A percentile compares a stretch with the other conserved stretches of the same genome.
Evolutionary conservation across 2,797 vertebrate species (phyloP).

Genomic region (Falco columbarius): DNA sequence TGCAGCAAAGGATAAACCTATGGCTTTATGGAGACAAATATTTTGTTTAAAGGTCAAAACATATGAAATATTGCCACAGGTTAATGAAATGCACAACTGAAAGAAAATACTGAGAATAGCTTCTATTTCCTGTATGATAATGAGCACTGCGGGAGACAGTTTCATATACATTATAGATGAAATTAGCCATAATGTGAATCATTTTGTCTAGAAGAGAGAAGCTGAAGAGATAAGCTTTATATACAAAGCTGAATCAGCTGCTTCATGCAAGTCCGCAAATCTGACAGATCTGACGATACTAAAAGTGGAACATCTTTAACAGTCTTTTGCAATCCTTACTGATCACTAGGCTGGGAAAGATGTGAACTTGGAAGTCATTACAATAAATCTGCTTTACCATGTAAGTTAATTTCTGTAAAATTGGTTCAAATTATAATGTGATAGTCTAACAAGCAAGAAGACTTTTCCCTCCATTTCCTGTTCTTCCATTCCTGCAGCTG

Average conservation of each 20-base stretch:
- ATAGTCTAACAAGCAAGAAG: not conserved
- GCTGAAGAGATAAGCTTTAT: not conserved
- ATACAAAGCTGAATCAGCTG: constrained; percentile 11
- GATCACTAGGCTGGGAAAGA: not conserved
- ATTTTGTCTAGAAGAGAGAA: not conserved
- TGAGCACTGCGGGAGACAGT: not conserved
- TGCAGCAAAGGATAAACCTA: constrained; percentile 19
- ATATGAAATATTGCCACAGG: not conserved
- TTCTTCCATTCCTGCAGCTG: not conserved
- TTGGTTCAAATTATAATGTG: not conserved
- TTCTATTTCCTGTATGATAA: not conserved
- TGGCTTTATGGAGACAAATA: constrained; percentile 18
- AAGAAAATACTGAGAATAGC: not conserved
- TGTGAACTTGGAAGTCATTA: not conserved
- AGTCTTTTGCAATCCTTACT: not conserved
- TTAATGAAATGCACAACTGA: constrained; percentile 16
- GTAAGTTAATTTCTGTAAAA: constrained; percentile 28
- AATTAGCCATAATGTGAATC: not conserved
- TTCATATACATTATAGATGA: not conserved
- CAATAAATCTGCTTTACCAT: not conserved
- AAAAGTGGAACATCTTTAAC: not conserved
- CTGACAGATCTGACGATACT: not conserved
- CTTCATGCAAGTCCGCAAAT: not conserved
- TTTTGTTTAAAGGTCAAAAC: constrained; percentile 54
- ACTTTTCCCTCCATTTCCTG: not conserved